A percentile compares a stretch with the other conserved stretches of the same genome.
Evolutionary conservation across 2,888 invertebrate species (phyloP).

Genomic region (Leptopilina myrica): DNA sequence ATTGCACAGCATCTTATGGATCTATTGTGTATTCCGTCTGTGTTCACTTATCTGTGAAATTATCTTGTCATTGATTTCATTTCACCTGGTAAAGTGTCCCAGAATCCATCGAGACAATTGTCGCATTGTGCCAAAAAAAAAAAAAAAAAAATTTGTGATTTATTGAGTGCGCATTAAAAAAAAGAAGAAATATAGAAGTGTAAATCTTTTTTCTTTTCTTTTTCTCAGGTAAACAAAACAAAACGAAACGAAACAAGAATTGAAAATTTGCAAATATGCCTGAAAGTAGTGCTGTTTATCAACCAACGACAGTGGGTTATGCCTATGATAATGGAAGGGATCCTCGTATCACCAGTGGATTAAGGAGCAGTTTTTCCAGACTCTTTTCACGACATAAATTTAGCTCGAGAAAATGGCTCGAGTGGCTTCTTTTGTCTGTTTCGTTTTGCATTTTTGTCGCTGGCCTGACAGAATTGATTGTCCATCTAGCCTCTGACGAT

Average conservation of each 20-base stretch:
- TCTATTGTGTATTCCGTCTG: background rate
- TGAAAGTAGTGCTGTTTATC: constrained; percentile 74
- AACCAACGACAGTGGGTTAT: constrained; percentile 75
- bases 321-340: constrained; percentile 72
- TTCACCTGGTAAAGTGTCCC: constrained; percentile 32
- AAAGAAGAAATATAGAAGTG: background rate
- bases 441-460: constrained; percentile 70
- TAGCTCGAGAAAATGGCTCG: constrained; percentile 72
- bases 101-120: constrained; percentile 2
- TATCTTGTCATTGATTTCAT: constrained; percentile 30
- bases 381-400: constrained; percentile 73
- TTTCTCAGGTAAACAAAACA: background rate
- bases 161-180: background rate
- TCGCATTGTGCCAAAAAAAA: constrained; percentile 1
- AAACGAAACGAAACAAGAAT: background rate
- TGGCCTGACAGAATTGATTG: constrained; percentile 69
- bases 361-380: constrained; percentile 69
- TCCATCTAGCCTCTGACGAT: constrained; percentile 66
- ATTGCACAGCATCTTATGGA: constrained; percentile 5
- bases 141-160: background rate
- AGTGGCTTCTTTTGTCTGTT: constrained; percentile 72
- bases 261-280: constrained; percentile 63
- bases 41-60: constrained; percentile 18
- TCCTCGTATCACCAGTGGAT: constrained; percentile 62
- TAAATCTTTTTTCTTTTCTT: background rate